Evolutionary conservation across 2,888 invertebrate species (phyloP).

Genomic region (Scaptomyza tumidula): DNA sequence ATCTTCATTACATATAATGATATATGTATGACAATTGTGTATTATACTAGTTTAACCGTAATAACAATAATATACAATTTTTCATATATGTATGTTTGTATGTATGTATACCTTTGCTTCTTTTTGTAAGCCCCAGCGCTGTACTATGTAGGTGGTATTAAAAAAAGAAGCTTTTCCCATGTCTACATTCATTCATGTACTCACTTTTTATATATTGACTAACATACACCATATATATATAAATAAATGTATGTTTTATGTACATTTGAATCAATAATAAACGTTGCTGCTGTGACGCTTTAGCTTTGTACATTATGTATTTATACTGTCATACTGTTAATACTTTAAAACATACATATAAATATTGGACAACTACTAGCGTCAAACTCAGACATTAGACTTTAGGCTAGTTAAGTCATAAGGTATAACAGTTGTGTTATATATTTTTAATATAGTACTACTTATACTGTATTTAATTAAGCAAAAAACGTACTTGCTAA

Average conservation of each 20-base stretch:
- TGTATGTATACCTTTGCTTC: conserved; percentile 23
- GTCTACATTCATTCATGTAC: conserved; percentile 8
- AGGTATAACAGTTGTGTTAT: conserved; percentile 44
- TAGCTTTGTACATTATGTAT: conserved; percentile 58
- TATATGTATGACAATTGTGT: conserved; percentile 28
- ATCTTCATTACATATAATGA: conserved; percentile 13
- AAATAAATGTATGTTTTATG: conserved; percentile 12
- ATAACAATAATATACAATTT: conserved; percentile 4
- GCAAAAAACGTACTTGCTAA: conserved; percentile 39
- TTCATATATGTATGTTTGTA: conserved; percentile 25
- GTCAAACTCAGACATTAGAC: conserved; percentile 17
- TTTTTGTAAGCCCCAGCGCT: conserved; percentile 14
- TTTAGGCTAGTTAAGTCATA: conserved; percentile 50
- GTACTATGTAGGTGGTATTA: conserved; percentile 11
- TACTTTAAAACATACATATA: neutral
- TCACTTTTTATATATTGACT: conserved; percentile 9
- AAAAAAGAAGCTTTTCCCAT: conserved; percentile 21
- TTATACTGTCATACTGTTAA: conserved; percentile 38
- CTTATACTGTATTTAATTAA: conserved; percentile 17
- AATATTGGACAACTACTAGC: conserved; percentile 25
- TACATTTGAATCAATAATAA: conserved; percentile 31
- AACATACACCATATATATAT: conserved; percentile 5
- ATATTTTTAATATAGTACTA: neutral
- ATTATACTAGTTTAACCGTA: conserved; percentile 16
- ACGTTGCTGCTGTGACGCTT: conserved; percentile 61